Conservation (phyloP, 2,888 invertebrate species). For the Eupeodes latifasciatus region DNA sequence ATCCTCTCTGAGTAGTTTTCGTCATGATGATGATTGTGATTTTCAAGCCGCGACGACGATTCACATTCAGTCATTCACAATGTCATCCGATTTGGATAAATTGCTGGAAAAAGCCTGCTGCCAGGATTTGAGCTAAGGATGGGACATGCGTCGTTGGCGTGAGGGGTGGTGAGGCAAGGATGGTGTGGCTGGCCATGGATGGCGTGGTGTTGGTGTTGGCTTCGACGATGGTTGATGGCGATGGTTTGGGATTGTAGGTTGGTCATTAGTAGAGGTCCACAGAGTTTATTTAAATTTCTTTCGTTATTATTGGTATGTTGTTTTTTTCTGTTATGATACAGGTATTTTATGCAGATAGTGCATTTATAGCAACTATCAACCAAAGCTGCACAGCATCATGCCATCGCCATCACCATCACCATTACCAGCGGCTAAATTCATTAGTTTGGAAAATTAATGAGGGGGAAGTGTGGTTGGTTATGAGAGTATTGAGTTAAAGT, state of each 20-base stretch:
- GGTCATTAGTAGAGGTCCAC: conserved; percentile 54
- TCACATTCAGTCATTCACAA: conserved; percentile 47
- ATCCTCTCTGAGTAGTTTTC: conserved; percentile 51
- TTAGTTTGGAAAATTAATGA: conserved; percentile 53
- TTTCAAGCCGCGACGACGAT: conserved; percentile 49
- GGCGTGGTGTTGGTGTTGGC: background rate
- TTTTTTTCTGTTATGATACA: conserved; percentile 34
- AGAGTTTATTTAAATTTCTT: conserved; percentile 54
- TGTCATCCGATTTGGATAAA: conserved; percentile 63
- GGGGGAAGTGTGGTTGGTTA: conserved; percentile 10
- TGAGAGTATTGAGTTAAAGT: conserved; percentile 6
- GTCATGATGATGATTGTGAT: conserved; percentile 47
- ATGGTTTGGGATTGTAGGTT: background rate
- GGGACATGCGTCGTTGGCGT: background rate
- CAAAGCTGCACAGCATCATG: background rate
- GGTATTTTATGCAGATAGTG: conserved; percentile 27
- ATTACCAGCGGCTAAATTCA: conserved; percentile 26
- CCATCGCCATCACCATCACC: background rate
- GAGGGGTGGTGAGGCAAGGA: too few relatives aligned
- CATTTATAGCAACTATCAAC: conserved; percentile 1
- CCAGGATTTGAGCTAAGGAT: background rate
- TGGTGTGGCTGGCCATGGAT: background rate
- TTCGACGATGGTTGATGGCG: background rate
- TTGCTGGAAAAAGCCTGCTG: conserved; percentile 42
- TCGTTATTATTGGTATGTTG: conserved; percentile 19